These are phyloP conservation scores for Camponotus floridanus DNA, from an alignment of 1,140 invertebrate genomes.

Conservation along the genomic window DNA sequence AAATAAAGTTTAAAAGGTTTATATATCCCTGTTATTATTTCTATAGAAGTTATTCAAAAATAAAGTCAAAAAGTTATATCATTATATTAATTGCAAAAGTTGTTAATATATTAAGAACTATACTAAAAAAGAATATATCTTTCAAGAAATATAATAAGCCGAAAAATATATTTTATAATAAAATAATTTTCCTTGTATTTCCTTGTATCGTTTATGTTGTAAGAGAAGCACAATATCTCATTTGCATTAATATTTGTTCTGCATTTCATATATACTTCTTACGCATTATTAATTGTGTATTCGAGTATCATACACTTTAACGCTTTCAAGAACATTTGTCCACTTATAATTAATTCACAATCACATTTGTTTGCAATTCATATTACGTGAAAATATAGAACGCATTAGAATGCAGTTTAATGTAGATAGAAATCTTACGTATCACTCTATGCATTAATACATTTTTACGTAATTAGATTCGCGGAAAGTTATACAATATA, in stretches of 20 bases:
- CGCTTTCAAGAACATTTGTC: constrained; percentile 8
- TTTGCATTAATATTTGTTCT: background rate
- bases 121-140: background rate
- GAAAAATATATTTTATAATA: background rate
- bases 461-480: constrained; percentile 38
- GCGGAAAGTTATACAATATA: background rate
- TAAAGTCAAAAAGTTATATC: background rate
- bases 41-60: constrained; percentile 18
- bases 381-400: background rate
- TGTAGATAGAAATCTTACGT: constrained; percentile 18
- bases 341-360: background rate
- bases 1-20: constrained; percentile 29
- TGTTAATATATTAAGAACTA: background rate
- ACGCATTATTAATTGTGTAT: background rate
- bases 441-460: background rate
- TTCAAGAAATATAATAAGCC: background rate
- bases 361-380: constrained; percentile 11
- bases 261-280: background rate
- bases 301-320: background rate
- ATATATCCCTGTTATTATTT: background rate
- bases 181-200: background rate
- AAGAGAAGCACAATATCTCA: background rate
- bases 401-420: background rate
- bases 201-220: background rate
- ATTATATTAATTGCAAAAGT: background rate